Conservation (phyloP, 2,113 vertebrate genomes). For the Cyprinodon variegatus region DNA sequence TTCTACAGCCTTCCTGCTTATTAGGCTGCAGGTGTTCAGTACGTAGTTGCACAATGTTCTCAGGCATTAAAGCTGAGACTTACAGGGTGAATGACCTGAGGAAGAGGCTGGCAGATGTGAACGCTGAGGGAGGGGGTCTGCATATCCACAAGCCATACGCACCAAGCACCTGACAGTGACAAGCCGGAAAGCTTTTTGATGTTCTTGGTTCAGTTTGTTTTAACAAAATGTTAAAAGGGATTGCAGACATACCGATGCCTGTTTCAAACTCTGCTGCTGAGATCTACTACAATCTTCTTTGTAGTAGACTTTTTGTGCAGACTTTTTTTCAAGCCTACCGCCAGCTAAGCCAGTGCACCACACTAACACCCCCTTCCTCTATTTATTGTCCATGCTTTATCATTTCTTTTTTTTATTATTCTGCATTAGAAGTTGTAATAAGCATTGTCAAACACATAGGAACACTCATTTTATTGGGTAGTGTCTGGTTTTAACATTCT, state of each 20-base stretch:
- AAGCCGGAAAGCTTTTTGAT: conserved; percentile 15
- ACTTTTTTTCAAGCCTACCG: no score
- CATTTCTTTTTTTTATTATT: no score
- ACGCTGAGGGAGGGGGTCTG: not conserved
- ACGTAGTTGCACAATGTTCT: conserved; percentile 8
- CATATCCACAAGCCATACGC: not conserved
- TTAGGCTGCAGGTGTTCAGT: conserved; percentile 4
- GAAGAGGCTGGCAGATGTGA: conserved; percentile 39
- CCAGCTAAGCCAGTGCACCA: no score
- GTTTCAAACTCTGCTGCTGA: conserved; percentile 39
- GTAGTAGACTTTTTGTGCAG: no score
- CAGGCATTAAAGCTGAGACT: conserved; percentile 5
- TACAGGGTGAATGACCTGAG: conserved; percentile 14
- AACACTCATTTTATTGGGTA: no score
- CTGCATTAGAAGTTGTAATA: no score
- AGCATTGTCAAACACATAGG: no score
- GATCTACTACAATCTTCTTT: conserved; percentile 29
- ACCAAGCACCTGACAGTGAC: conserved; percentile 2
- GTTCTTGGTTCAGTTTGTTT: conserved; percentile 31
- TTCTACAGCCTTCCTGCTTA: conserved; percentile 28
- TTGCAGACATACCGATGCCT: conserved; percentile 23
- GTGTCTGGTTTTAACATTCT: no score
- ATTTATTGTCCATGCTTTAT: no score
- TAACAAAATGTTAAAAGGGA: conserved; percentile 20
- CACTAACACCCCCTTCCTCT: no score